Percentiles rank a stretch among this genome's conserved stretches.
These are phyloP conservation scores for Nycteola revayana DNA, from an alignment of 2,888 invertebrate genomes.

Conservation along the genomic window DNA sequence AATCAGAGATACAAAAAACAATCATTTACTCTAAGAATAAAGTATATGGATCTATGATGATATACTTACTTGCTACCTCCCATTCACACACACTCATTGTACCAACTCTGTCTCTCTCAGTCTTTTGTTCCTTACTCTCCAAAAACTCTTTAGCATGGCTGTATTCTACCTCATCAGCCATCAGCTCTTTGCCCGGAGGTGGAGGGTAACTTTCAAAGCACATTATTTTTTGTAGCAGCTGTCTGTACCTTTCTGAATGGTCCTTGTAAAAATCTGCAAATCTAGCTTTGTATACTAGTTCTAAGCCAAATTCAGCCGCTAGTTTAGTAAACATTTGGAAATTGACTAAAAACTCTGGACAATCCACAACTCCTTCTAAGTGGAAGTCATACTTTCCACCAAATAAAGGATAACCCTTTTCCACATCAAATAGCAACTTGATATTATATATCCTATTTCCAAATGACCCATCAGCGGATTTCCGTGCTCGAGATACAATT, in stretches of 20 bases:
- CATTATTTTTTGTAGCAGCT: conserved; percentile 88
- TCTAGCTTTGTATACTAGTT: conserved; percentile 85
- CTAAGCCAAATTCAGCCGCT: conserved; percentile 86
- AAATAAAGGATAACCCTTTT: conserved; percentile 89
- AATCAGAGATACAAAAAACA: no score
- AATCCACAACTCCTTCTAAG: conserved; percentile 97
- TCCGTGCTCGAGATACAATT: conserved; percentile 88
- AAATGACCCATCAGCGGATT: conserved; percentile 82
- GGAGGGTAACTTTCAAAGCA: conserved; percentile 92
- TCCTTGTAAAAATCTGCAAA: conserved; percentile 91
- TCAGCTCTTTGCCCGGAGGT: conserved; percentile 71
- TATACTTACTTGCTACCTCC: conserved; percentile 93
- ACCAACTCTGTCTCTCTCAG: conserved; percentile 82
- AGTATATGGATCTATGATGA: no score
- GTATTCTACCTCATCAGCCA: conserved; percentile 86
- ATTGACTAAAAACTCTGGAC: conserved; percentile 98
- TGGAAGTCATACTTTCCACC: conserved; percentile 98
- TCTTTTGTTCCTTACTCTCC: conserved; percentile 57
- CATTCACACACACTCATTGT: conserved; percentile 95
- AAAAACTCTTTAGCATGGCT: conserved; percentile 85
- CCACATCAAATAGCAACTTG: conserved; percentile 85
- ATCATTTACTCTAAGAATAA: no score
- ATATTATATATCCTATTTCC: conserved; percentile 91
- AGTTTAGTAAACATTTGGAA: conserved; percentile 91
- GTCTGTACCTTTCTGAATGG: conserved; percentile 66